phyloP scores from a whole-genome alignment of 2,888 invertebrate genomes.

The Laothoe populi region DNA sequence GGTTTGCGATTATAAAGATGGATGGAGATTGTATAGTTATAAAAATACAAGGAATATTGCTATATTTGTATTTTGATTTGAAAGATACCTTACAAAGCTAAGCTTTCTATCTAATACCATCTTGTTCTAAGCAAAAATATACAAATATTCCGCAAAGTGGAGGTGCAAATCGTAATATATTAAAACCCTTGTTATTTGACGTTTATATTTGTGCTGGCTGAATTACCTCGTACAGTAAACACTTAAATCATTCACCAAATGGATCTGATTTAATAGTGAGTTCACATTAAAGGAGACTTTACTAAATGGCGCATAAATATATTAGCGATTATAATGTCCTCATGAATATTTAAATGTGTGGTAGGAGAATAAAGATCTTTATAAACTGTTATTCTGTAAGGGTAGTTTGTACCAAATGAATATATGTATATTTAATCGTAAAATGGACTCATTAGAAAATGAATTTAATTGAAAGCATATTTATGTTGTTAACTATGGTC shows the following conservation, averaged over 20 bases:
- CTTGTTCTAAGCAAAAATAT: not conserved
- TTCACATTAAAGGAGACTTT: not conserved
- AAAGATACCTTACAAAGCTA: not conserved
- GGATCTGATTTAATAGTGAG: not conserved
- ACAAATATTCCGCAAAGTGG: not conserved
- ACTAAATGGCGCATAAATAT: not conserved
- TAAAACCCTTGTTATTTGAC: not conserved
- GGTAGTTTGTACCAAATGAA: too few species aligned
- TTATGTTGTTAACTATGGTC: too few species aligned
- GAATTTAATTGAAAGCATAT: too few species aligned
- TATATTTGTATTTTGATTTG: too few species aligned
- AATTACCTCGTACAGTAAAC: not conserved
- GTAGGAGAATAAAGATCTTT: too few species aligned
- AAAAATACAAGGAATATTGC: too few species aligned
- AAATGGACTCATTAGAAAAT: too few species aligned
- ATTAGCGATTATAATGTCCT: not conserved
- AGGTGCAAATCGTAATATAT: not conserved
- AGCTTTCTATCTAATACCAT: not conserved
- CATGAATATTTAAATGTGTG: not conserved
- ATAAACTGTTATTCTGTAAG: too few species aligned
- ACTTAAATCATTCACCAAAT: not conserved
- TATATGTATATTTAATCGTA: too few species aligned
- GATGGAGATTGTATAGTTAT: too few species aligned
- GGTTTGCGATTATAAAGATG: too few species aligned
- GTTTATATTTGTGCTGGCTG: not conserved